A percentile compares a stretch with the other conserved stretches of the same genome.
Evolutionary conservation across 2,113 vertebrate species (phyloP).

Genomic region (Haliaeetus leucogaster): DNA sequence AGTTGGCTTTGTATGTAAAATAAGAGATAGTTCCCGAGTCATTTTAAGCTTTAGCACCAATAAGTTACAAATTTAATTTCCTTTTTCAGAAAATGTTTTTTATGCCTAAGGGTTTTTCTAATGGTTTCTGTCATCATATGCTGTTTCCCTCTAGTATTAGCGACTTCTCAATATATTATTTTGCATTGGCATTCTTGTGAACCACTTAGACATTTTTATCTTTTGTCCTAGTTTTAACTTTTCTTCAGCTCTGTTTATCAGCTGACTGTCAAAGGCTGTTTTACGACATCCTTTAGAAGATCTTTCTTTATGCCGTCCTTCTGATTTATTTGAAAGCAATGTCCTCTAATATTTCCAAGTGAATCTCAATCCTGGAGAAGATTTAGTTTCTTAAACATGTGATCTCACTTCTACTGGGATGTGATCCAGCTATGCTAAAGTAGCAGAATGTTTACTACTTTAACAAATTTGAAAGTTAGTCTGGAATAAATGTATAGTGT

Average conservation of each 20-base stretch:
- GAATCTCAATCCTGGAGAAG: not conserved
- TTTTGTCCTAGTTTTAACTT: conserved; percentile 7
- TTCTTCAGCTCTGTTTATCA: conserved; percentile 16
- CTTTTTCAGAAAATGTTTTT: not conserved
- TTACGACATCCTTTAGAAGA: not conserved
- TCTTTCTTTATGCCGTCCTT: not conserved
- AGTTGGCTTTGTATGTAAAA: not conserved
- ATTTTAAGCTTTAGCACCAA: not conserved
- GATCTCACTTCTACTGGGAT: not conserved
- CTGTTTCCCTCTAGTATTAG: not conserved
- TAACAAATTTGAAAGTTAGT: not conserved
- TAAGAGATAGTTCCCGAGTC: not conserved
- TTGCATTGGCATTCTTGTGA: not conserved
- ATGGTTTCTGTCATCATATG: not conserved
- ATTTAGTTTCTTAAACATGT: not conserved
- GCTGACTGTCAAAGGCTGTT: not conserved
- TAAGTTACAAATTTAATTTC: not conserved
- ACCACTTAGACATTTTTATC: not conserved
- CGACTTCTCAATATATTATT: not conserved
- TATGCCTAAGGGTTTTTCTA: conserved; percentile 9
- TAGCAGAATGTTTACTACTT: not conserved
- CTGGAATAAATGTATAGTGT: not conserved
- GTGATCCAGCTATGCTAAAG: not conserved
- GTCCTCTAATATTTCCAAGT: not conserved
- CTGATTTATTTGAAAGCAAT: not conserved